These are phyloP conservation scores for Pristis pectinata DNA, from an alignment of 2,797 vertebrate species.

Conservation along the genomic window DNA sequence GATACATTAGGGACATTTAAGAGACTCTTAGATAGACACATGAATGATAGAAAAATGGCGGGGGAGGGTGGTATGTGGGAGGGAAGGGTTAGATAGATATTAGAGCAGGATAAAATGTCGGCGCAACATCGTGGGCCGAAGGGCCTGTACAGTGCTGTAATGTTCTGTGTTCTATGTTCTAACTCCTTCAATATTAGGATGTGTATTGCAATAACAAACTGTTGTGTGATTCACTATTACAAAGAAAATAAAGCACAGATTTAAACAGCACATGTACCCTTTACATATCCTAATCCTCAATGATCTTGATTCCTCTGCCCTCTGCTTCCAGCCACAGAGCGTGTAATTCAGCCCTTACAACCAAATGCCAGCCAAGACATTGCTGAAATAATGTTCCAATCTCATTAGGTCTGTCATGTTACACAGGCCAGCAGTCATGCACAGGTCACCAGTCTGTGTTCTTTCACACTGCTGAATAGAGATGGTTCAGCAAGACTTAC, in stretches of 20 bases:
- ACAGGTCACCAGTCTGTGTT: neutral
- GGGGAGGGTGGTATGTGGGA: no score
- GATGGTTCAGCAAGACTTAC: neutral
- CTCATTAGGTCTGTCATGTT: neutral
- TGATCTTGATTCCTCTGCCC: neutral
- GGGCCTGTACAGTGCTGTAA: no score
- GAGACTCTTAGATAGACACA: no score
- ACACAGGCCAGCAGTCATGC: neutral
- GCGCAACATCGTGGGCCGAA: no score
- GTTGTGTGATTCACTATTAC: no score
- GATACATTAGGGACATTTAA: no score
- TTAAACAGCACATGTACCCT: neutral
- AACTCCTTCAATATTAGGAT: no score
- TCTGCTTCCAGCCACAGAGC: neutral
- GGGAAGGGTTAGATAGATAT: no score
- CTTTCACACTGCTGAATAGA: neutral
- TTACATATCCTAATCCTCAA: neutral
- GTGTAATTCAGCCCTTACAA: neutral
- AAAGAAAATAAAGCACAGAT: neutral
- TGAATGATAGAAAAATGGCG: no score
- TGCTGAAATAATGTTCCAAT: conserved; percentile 23
- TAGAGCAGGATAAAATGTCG: no score
- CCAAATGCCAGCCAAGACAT: conserved; percentile 23
- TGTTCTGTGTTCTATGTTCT: no score
- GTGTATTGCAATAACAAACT: neutral